Base-by-base conservation (phyloP, 2,888 invertebrate species). In the Trichogramma evanescens region DNA sequence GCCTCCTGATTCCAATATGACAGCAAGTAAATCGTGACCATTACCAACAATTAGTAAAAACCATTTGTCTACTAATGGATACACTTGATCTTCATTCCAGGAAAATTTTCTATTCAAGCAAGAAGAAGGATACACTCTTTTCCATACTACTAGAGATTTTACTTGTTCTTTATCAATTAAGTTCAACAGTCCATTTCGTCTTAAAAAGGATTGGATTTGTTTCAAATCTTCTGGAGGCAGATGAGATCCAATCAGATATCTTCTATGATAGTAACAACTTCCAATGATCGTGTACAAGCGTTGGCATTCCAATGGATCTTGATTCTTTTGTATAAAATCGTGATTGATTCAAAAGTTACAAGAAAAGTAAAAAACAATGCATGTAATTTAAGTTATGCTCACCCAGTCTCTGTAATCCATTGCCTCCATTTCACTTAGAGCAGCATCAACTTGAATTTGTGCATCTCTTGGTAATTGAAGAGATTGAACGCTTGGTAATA, bases 331-430 rank as follows among this genome's bases (percentile, higher is more conserved):
- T 54, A 44, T 6, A 13, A 46, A 41, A 59, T 46, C 42, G 55
- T 43, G 56, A 10, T 54, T 57, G 6, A 56, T 55, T 39, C 38
- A 59, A 44, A 55, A 59, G 44, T 50, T 39, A 53, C 13, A 54
- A 10, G 43, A 48, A 41, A 62, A 57, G 58, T 13, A 59, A 61
- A 43, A 9, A 59, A 49, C 44, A 39, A 7, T 26, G 10, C 6
- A 59, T 7, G 51, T 38, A 57, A 52, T 60, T 50, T 52, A 26
- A 26, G 26, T 26, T 53, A 8, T 53, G 59, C 56, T n/a, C 76
- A 89, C 89, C 90, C 91, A 90, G 80, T 92, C 92, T 69, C 90
- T 84, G 77, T 93, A 93, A 80, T 95, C 94, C 79, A 91, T 91
- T 9, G 94, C 90, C 80, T 94, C 93, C 77, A 93, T 83, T 79